These are phyloP conservation scores for Apostichopus japonicus DNA, from an alignment of 35 echinoderm and acorn worm species.

Conservation along the genomic window DNA sequence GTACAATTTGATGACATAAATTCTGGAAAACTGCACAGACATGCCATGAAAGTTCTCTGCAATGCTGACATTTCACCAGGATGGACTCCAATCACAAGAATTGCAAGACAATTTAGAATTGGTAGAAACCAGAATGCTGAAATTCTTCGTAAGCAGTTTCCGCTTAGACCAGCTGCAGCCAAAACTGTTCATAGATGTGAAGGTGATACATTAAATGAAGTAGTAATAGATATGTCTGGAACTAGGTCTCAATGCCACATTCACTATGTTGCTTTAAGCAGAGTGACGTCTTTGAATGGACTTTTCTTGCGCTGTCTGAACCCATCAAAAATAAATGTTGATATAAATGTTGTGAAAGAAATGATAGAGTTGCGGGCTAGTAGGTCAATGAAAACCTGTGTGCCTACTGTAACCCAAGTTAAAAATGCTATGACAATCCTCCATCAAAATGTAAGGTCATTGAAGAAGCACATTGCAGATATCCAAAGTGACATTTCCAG, in stretches of 20 bases:
- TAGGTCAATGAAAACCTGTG: neutral
- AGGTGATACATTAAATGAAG: constrained; percentile 50
- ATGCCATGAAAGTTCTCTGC: constrained; percentile 39
- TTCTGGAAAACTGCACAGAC: neutral
- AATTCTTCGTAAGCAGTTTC: constrained; percentile 49
- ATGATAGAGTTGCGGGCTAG: constrained; percentile 12
- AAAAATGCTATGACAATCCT: neutral
- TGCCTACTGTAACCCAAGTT: neutral
- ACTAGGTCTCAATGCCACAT: constrained; percentile 1
- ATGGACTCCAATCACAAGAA: constrained; percentile 33
- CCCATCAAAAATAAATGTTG: constrained; percentile 11
- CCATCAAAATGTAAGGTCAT: constrained; percentile 25
- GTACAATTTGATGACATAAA: constrained; percentile 50
- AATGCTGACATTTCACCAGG: neutral
- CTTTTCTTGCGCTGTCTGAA: constrained; percentile 17
- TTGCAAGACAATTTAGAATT: constrained; percentile 37
- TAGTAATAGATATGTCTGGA: constrained; percentile 43
- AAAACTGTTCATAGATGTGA: constrained; percentile 62
- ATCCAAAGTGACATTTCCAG: neutral
- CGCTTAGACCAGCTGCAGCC: constrained; percentile 27
- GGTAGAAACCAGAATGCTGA: constrained; percentile 1
- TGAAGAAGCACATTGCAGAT: neutral
- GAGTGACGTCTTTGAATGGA: constrained; percentile 31
- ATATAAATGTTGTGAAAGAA: constrained; percentile 2
- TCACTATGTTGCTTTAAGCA: constrained; percentile 48